Conservation (phyloP, 2,113 vertebrate species). For the Raphicerus campestris region DNA sequence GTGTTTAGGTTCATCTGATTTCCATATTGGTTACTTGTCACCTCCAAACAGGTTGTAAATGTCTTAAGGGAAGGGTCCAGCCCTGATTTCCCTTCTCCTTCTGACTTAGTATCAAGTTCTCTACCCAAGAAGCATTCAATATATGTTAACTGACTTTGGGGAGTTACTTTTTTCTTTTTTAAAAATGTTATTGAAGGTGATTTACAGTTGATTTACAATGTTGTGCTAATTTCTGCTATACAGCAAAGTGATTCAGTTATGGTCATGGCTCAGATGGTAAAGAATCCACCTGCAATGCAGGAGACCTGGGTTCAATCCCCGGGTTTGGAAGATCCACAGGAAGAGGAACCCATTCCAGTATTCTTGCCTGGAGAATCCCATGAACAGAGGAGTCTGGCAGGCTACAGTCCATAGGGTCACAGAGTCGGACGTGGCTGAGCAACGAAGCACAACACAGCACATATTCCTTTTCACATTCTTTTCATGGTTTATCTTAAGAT, state of each 20-base stretch:
- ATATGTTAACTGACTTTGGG: neutral
- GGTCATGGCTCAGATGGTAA: neutral
- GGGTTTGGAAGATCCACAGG: neutral
- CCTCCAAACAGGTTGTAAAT: neutral
- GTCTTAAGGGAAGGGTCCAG: neutral
- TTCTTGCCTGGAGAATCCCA: neutral
- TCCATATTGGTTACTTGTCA: neutral
- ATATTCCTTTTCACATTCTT: neutral
- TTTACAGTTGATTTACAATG: neutral
- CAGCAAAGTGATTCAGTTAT: neutral
- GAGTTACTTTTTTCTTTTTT: neutral
- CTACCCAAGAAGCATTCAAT: neutral
- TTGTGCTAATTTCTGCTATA: neutral
- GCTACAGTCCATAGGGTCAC: neutral
- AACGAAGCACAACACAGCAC: neutral
- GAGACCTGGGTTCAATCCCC: neutral
- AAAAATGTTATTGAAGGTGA: neutral
- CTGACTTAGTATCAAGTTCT: neutral
- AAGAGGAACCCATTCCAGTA: neutral
- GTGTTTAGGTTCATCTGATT: neutral
- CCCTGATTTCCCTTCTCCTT: neutral
- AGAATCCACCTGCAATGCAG: neutral
- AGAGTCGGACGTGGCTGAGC: neutral
- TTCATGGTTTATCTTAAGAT: neutral
- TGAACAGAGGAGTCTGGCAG: neutral